Base-by-base conservation (phyloP, 2,797 vertebrate species). In the Platyrinchus mystaceus region DNA sequence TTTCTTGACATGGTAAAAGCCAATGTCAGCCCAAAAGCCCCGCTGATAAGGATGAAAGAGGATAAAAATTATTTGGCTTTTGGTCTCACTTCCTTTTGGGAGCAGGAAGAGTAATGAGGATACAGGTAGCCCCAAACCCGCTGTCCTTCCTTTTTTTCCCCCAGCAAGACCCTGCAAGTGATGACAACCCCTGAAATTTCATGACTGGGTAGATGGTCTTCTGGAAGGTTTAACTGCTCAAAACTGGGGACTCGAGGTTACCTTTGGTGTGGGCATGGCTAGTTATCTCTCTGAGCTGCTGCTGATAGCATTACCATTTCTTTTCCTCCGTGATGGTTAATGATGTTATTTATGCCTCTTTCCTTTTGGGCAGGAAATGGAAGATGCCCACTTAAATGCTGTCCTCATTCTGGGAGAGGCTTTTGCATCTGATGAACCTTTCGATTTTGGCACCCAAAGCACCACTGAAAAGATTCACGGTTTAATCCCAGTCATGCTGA, bases 321-420 rank as follows among this genome's bases (percentile, higher is more conserved):
- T 83, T 23, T 73, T 44, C 50, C 34, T 73, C 24, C 17, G 22
- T 47, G 12, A 7, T 63, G 20, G 28, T 49, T 68, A 27, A 67
- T 46, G 50, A 34, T 89, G 44, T 49, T 66, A 60, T 18, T 91
- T 75, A 64, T 5, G 30, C 24, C 63, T 70, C 32, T 39, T 39
- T 92, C 39, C 47, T 91, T 93, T 39, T 53, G 94, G 85, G 64
- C 92, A 99, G 99, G 97, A 98, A 52, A 99, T 99, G 99, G 97
- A 98, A 70, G 98, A 98, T 5, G 99, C 99, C 32, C 99, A 99
- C 32, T 97, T 99, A 92, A 98, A 99, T 10, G 99, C 99, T 1
- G 99, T 99, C 93, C 99, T 99, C 97, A 99, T 99, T 97, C 98
- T 99, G 47, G 99, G 99, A 4, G 99, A 99, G 89, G 99, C 99